These are phyloP conservation scores for Anolis carolinensis DNA, from an alignment of 2,113 vertebrate genomes.

Conservation along the genomic window DNA sequence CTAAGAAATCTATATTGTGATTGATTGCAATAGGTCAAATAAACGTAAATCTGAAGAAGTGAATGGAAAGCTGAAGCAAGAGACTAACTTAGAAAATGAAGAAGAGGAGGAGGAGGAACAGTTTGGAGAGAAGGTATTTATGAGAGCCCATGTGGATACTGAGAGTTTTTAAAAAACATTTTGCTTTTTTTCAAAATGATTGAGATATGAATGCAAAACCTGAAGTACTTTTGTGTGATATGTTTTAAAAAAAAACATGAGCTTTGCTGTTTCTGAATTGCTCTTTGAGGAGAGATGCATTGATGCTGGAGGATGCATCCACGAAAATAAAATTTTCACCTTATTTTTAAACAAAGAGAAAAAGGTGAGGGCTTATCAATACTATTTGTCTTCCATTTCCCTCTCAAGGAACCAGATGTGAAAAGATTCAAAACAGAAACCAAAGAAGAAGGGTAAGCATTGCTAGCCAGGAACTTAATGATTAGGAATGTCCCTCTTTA, in stretches of 20 bases:
- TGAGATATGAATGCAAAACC: background rate
- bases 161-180: background rate
- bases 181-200: background rate
- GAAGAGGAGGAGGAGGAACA: slow-evolving; percentile 58
- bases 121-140: slow-evolving; percentile 64
- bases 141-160: background rate
- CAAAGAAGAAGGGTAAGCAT: slow-evolving; percentile 80
- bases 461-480: background rate
- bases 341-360: background rate
- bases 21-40: slow-evolving; percentile 68
- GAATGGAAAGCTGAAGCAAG: slow-evolving; percentile 74
- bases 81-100: slow-evolving; percentile 60
- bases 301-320: background rate
- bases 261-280: background rate
- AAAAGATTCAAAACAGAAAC: slow-evolving; percentile 86
- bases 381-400: background rate
- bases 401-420: slow-evolving; percentile 79
- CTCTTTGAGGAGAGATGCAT: background rate
- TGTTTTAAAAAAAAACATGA: background rate
- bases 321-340: background rate
- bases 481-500: background rate
- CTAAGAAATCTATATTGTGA: background rate
- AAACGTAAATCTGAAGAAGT: slow-evolving; percentile 88
- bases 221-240: background rate
- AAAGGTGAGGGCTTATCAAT: background rate